Conservation (phyloP, 2,113 vertebrate species). For the Campylomormyrus tamandua region DNA sequence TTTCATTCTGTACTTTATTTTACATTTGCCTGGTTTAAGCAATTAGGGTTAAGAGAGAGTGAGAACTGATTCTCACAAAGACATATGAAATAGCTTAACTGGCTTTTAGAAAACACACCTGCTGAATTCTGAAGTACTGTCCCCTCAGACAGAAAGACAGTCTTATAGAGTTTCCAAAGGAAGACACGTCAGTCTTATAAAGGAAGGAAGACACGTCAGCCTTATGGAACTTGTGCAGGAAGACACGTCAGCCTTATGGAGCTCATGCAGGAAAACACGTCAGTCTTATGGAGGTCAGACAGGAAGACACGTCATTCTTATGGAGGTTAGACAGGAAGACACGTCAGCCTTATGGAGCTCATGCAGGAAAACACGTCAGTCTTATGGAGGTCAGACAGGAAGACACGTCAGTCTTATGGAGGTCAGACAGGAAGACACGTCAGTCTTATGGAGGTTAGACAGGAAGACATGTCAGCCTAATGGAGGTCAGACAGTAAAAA, state of each 20-base stretch:
- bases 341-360: neutral
- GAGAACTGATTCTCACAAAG: neutral
- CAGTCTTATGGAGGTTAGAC: neutral
- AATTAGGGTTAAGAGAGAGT: neutral
- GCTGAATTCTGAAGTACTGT: neutral
- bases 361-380: neutral
- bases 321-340: neutral
- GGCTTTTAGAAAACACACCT: too few relatives aligned
- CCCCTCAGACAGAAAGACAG: neutral
- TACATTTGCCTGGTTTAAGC: neutral
- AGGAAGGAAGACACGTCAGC: neutral
- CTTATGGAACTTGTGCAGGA: neutral
- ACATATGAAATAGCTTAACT: neutral
- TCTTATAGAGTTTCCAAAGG: neutral
- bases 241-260: neutral
- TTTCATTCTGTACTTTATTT: neutral
- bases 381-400: neutral
- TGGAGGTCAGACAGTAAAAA: neutral
- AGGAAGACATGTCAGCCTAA: neutral
- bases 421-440: neutral
- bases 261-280: neutral
- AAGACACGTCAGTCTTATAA: neutral
- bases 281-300: rapidly evolving
- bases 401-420: neutral
- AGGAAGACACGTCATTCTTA: neutral